Conservation (phyloP, 2,888 invertebrate species). For the Lasioglossum pauxillum region DNA sequence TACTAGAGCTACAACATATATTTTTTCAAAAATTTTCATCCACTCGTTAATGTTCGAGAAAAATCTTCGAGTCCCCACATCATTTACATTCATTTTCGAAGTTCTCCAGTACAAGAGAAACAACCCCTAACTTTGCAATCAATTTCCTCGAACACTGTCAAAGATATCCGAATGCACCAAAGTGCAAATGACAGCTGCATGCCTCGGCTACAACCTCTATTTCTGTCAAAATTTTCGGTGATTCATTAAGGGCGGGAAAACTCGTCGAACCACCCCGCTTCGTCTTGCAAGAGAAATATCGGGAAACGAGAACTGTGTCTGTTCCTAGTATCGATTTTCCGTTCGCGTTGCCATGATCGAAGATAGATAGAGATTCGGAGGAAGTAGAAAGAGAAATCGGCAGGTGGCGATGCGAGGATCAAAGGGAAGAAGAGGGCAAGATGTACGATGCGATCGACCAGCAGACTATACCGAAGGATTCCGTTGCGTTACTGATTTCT, state of each 20-base stretch:
- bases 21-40: neutral
- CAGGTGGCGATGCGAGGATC: slow-evolving; percentile 6
- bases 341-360: slow-evolving; percentile 10
- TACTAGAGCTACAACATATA: neutral
- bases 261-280: neutral
- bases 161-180: neutral
- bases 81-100: neutral
- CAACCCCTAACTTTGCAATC: neutral
- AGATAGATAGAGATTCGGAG: slow-evolving; percentile 14
- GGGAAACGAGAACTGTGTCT: neutral
- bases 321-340: slow-evolving; percentile 41
- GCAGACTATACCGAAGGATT: slow-evolving; percentile 38
- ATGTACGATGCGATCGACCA: slow-evolving; percentile 39
- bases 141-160: neutral
- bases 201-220: neutral
- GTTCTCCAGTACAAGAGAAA: neutral
- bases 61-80: neutral
- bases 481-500: slow-evolving; percentile 65
- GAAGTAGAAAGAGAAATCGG: slow-evolving; percentile 5
- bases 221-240: neutral
- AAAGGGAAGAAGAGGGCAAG: slow-evolving; percentile 41
- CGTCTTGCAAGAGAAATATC: neutral
- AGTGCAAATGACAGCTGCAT: neutral
- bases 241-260: neutral
- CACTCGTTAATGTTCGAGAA: neutral